Percentiles rank a stretch among this genome's conserved stretches.
Conservation (phyloP, 1,140 invertebrate genomes). For the Zaprionus nigranus region DNA sequence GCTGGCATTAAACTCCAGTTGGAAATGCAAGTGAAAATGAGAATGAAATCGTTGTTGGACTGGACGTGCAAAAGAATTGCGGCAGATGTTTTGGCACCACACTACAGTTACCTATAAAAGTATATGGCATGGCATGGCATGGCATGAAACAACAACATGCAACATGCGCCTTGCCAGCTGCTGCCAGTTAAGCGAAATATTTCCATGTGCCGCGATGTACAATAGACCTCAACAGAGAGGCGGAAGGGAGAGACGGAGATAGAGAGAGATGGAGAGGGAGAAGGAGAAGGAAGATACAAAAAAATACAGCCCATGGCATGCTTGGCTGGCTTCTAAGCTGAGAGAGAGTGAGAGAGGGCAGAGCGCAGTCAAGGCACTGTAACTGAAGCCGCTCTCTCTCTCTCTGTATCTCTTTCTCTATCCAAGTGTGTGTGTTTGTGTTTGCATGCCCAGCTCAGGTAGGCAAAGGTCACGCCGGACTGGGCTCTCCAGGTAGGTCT, state of each 20-base stretch:
- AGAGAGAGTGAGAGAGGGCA: slow-evolving; percentile 3
- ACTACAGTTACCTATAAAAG: slow-evolving; percentile 39
- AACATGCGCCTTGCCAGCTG: slow-evolving; percentile 24
- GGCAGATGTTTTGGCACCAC: slow-evolving; percentile 55
- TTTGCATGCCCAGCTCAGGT: slow-evolving; percentile 35
- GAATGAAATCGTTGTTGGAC: slow-evolving; percentile 37
- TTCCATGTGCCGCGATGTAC: slow-evolving; percentile 28
- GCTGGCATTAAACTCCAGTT: slow-evolving; percentile 22
- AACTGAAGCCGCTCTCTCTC: slow-evolving; percentile 1
- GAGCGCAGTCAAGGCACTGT: background rate
- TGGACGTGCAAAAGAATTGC: slow-evolving; percentile 24
- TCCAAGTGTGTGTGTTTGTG: no score
- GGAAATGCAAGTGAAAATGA: slow-evolving; percentile 51
- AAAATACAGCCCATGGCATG: slow-evolving; percentile 28
- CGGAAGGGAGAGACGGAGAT: background rate
- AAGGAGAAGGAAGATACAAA: slow-evolving; percentile 11
- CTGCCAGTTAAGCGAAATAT: slow-evolving; percentile 32
- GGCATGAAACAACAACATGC: slow-evolving; percentile 9
- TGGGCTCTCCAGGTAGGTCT: slow-evolving; percentile 35
- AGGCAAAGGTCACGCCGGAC: slow-evolving; percentile 48
- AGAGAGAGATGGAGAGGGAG: no score
- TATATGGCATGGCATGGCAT: slow-evolving; percentile 19
- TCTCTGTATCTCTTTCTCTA: background rate
- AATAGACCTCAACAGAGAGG: slow-evolving; percentile 5
- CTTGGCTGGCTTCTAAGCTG: slow-evolving; percentile 37